These are phyloP conservation scores for Microdon myrmicae DNA, from an alignment of 2,888 invertebrate species.

Conservation along the genomic window DNA sequence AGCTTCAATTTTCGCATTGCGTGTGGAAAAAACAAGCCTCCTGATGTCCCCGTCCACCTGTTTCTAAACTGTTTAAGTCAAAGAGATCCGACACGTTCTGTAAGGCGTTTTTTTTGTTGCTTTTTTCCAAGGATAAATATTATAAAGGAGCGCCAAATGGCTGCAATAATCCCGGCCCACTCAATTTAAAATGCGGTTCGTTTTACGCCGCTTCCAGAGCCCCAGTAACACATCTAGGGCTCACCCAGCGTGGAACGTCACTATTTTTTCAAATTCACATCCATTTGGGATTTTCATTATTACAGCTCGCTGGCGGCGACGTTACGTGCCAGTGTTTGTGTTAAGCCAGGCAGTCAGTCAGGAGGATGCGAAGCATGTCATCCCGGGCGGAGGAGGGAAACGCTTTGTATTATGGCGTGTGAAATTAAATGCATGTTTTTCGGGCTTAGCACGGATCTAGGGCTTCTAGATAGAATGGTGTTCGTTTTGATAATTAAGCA, in stretches of 20 bases:
- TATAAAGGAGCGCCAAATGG: constrained; percentile 31
- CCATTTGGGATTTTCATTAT: constrained; percentile 48
- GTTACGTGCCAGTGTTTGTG: constrained; percentile 35
- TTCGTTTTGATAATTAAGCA: constrained; percentile 45
- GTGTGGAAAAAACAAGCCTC: constrained; percentile 45
- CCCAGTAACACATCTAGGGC: too few species aligned
- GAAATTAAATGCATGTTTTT: constrained; percentile 48
- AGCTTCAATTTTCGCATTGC: constrained; percentile 46
- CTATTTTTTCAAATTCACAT: constrained; percentile 47
- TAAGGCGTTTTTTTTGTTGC: constrained; percentile 4
- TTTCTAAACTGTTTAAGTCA: constrained; percentile 2
- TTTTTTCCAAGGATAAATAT: constrained; percentile 36
- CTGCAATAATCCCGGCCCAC: constrained; percentile 45
- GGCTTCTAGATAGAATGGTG: not conserved
- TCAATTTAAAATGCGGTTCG: constrained; percentile 48
- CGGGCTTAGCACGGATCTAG: constrained; percentile 30
- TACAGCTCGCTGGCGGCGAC: constrained; percentile 36
- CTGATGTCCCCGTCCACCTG: not conserved
- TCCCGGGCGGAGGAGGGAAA: constrained; percentile 4
- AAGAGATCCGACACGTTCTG: constrained; percentile 14
- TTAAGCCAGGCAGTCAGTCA: constrained; percentile 21
- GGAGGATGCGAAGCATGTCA: not conserved
- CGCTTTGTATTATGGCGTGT: constrained; percentile 41
- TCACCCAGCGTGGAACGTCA: too few species aligned
- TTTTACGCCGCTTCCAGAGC: constrained; percentile 23